phyloP scores from a whole-genome alignment of 2,113 vertebrate genomes.

The Hyperopisus bebe region DNA sequence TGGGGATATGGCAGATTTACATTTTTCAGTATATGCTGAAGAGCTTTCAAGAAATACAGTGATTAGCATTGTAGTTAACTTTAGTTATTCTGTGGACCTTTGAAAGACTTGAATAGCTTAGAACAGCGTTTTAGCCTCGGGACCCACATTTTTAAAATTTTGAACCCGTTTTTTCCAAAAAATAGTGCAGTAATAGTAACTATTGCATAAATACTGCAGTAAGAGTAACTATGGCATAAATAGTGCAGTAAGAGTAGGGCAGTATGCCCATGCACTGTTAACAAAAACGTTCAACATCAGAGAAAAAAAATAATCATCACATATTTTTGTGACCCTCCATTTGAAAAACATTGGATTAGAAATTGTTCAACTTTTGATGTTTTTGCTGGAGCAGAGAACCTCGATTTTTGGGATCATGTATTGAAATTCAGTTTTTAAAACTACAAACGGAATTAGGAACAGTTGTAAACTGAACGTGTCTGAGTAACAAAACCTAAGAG shows the following conservation, averaged over 20 bases:
- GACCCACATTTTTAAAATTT: not conserved
- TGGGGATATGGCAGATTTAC: not conserved
- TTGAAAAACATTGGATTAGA: not conserved
- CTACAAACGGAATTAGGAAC: not conserved
- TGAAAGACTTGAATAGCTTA: not conserved
- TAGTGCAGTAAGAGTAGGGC: not conserved
- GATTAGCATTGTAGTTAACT: not conserved
- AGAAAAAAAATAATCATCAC: not conserved
- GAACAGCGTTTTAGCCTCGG: not conserved
- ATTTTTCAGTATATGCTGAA: not conserved
- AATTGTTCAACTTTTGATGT: not conserved
- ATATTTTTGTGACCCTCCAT: not conserved
- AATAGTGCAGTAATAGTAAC: not conserved
- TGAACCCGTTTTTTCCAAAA: not conserved
- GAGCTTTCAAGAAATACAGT: not conserved
- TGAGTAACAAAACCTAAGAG: not conserved
- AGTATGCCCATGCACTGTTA: not conserved
- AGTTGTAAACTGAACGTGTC: not conserved
- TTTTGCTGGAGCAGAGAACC: not conserved
- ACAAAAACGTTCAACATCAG: not conserved
- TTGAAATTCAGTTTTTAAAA: not conserved
- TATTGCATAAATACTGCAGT: not conserved
- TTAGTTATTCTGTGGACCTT: not conserved
- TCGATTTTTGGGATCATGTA: not conserved
- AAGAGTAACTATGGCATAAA: not conserved